These are phyloP conservation scores for Cyanistes caeruleus DNA, from an alignment of 2,113 vertebrate genomes.

Conservation along the genomic window DNA sequence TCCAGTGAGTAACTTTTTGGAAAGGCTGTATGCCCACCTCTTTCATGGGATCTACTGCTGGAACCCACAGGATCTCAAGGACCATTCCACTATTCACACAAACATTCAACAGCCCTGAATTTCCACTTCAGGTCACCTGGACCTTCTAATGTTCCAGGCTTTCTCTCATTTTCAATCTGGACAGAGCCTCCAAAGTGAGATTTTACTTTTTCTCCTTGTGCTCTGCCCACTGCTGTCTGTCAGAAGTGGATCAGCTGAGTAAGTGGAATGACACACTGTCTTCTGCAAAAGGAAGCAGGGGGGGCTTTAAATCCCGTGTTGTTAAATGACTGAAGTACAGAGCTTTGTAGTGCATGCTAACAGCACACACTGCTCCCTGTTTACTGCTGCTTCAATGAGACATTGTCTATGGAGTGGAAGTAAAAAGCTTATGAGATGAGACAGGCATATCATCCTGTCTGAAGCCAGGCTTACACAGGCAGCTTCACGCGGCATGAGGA, in stretches of 20 bases:
- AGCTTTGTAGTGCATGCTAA: background rate
- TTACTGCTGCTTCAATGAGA: slow-evolving; percentile 13
- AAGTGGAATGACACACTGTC: background rate
- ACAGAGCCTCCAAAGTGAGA: background rate
- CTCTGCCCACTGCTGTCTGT: background rate
- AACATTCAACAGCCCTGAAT: background rate
- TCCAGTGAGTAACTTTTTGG: background rate
- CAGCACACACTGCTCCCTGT: background rate
- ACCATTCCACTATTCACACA: background rate
- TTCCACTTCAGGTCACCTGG: background rate
- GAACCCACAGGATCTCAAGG: background rate
- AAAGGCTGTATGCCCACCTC: background rate
- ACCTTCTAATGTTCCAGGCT: background rate
- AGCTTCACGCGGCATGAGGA: background rate
- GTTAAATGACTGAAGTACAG: background rate
- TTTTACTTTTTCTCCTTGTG: background rate
- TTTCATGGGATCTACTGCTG: background rate
- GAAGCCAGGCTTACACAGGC: slow-evolving; percentile 23
- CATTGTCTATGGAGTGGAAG: background rate
- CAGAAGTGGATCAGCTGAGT: background rate
- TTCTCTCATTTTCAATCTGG: background rate
- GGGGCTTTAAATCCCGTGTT: background rate
- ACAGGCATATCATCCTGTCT: slow-evolving; percentile 51
- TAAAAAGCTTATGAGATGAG: slow-evolving; percentile 57
- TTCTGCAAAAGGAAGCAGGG: background rate